Evolutionary conservation across 2,113 vertebrate species (phyloP).

Genomic region (Zosterops japonicus): DNA sequence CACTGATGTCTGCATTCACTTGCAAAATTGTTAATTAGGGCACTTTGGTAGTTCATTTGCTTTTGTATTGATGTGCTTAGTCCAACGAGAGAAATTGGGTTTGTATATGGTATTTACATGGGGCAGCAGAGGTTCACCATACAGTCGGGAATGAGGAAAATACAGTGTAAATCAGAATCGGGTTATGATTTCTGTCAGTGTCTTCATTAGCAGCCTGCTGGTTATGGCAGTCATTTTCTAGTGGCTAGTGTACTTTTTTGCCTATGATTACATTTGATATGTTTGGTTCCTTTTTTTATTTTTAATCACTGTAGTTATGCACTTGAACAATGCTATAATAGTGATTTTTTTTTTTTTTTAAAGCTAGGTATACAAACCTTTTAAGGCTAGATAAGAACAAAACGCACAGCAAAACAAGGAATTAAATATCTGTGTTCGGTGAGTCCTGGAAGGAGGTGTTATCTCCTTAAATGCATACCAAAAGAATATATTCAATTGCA

Average conservation of each 20-base stretch:
- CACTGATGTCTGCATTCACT: slow-evolving; percentile 92
- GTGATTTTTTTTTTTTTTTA: neutral
- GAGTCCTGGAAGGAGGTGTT: neutral
- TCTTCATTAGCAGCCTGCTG: neutral
- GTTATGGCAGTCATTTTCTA: neutral
- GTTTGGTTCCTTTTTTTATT: neutral
- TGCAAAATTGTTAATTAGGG: slow-evolving; percentile 93
- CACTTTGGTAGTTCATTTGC: slow-evolving; percentile 89
- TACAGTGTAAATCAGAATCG: neutral
- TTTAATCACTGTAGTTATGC: neutral
- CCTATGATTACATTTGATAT: neutral
- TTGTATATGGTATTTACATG: slow-evolving; percentile 66
- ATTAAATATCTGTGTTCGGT: accelerated
- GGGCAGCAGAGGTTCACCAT: slow-evolving; percentile 35
- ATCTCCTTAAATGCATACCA: neutral
- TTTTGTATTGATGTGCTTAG: slow-evolving; percentile 88
- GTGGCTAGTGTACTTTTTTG: neutral
- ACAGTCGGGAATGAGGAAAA: neutral
- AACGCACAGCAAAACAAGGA: neutral
- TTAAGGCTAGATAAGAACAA: neutral
- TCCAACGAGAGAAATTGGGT: slow-evolving; percentile 83
- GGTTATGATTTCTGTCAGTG: slow-evolving; percentile 3
- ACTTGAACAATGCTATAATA: neutral
- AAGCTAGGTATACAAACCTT: neutral
- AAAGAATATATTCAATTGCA: neutral